phyloP scores from a whole-genome alignment of 2,888 invertebrate species.

The Eustalomyia histrio region DNA sequence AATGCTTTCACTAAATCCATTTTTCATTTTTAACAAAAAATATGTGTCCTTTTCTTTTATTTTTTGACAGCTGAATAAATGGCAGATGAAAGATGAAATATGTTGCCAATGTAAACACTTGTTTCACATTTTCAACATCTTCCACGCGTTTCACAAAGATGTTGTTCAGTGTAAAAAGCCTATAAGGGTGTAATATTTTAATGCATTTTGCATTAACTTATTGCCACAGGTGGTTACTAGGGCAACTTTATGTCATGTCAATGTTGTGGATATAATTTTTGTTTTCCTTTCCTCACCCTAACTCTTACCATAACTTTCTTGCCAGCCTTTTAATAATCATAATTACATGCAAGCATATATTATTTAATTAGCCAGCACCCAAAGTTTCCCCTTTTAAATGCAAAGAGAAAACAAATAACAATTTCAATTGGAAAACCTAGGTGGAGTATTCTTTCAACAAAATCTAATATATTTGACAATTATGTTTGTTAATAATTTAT shows the following conservation, averaged over 20 bases:
- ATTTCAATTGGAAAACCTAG: too few species aligned
- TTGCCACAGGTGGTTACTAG: conserved; percentile 58
- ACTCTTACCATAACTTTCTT: neutral
- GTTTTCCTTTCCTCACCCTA: neutral
- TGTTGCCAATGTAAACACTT: too few species aligned
- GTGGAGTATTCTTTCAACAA: neutral
- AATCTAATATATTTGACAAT: conserved; percentile 7
- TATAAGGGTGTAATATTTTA: neutral
- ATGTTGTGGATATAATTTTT: conserved; percentile 41
- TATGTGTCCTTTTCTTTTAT: too few species aligned
- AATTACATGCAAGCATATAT: neutral
- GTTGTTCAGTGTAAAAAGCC: too few species aligned
- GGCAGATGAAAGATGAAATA: too few species aligned
- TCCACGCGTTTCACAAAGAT: too few species aligned
- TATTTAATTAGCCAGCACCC: neutral
- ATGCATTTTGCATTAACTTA: neutral
- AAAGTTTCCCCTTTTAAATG: neutral
- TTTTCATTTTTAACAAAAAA: too few species aligned
- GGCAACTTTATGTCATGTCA: conserved; percentile 32
- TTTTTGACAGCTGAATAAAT: too few species aligned
- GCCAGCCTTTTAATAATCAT: neutral
- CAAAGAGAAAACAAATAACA: neutral
- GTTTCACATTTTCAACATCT: too few species aligned
- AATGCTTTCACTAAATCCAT: too few species aligned
- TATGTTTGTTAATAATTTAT: conserved; percentile 23